A percentile compares a stretch with the other conserved stretches of the same genome.
These are phyloP conservation scores for Eonycteris spelaea DNA, from an alignment of 2,113 vertebrate species.

Conservation along the genomic window DNA sequence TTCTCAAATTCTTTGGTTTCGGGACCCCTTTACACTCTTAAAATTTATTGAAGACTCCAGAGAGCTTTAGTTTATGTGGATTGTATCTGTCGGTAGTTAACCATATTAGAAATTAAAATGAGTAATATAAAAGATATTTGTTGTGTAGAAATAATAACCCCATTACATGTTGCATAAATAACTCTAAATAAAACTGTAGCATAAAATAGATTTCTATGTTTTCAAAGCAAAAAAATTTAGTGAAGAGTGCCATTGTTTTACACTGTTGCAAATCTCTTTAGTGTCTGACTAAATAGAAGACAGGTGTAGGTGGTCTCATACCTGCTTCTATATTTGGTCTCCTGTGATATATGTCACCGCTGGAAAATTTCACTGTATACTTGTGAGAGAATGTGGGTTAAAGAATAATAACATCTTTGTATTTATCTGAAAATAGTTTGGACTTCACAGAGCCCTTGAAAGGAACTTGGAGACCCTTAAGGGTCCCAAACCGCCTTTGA, in stretches of 20 bases:
- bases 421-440: background rate
- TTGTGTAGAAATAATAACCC: conserved; percentile 26
- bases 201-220: background rate
- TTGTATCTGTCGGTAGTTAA: background rate
- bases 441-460: background rate
- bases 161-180: background rate
- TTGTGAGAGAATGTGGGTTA: background rate
- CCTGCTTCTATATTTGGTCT: background rate
- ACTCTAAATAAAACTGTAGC: background rate
- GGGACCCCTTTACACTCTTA: background rate
- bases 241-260: background rate
- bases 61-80: background rate
- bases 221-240: background rate
- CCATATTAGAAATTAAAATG: background rate
- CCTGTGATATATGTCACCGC: background rate
- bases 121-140: background rate
- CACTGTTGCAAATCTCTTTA: background rate
- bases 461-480: background rate
- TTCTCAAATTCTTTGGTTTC: background rate
- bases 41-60: background rate
- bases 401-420: background rate
- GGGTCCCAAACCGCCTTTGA: background rate
- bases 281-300: background rate
- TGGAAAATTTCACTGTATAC: background rate
- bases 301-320: background rate